Percentiles rank a stretch among this genome's conserved stretches.
phyloP scores from a whole-genome alignment of 2,888 invertebrate species.

The Theodoxus fluviatilis region DNA sequence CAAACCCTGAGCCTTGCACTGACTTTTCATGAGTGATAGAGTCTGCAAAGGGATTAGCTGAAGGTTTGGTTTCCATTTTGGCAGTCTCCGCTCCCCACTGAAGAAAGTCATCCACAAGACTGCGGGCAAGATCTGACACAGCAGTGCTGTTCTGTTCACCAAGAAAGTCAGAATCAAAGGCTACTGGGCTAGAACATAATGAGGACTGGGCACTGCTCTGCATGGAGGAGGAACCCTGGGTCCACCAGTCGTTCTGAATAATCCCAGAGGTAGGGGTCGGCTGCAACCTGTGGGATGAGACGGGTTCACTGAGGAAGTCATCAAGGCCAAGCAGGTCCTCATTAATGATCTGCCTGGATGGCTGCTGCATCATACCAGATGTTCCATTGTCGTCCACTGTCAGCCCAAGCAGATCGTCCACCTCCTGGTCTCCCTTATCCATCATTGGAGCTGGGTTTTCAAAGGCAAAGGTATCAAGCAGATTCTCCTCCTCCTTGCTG shows the following conservation, averaged over 20 bases:
- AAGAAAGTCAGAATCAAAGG: conserved; percentile 41
- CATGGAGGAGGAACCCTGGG: conserved; percentile 31
- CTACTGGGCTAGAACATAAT: conserved; percentile 42
- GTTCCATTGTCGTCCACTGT: conserved; percentile 25
- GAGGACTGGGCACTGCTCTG: conserved; percentile 46
- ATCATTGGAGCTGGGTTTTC: conserved; percentile 29
- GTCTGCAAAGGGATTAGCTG: conserved; percentile 28
- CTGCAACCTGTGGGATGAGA: conserved; percentile 26
- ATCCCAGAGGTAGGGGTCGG: conserved; percentile 28
- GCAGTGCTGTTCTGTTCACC: conserved; percentile 35
- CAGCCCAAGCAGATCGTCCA: conserved; percentile 44
- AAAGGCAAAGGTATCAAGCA: conserved; percentile 31
- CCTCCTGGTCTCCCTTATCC: conserved; percentile 28
- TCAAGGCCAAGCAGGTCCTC: conserved; percentile 52
- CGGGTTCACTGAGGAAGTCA: conserved; percentile 37
- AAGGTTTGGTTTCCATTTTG: conserved; percentile 27
- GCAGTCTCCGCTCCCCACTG: conserved; percentile 38
- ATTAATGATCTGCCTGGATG: conserved; percentile 36
- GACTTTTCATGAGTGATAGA: conserved; percentile 1
- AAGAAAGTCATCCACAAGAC: conserved; percentile 47
- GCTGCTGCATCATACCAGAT: conserved; percentile 26
- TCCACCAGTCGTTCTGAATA: too few relatives aligned
- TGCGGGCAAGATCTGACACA: conserved; percentile 42
- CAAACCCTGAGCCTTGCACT: neutral
- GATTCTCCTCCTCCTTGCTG: conserved; percentile 51